Evolutionary conservation across 2,113 vertebrate genomes (phyloP), one percentile per base, ranked within the genome.

Genomic region (Crotalus tigris): DNA sequence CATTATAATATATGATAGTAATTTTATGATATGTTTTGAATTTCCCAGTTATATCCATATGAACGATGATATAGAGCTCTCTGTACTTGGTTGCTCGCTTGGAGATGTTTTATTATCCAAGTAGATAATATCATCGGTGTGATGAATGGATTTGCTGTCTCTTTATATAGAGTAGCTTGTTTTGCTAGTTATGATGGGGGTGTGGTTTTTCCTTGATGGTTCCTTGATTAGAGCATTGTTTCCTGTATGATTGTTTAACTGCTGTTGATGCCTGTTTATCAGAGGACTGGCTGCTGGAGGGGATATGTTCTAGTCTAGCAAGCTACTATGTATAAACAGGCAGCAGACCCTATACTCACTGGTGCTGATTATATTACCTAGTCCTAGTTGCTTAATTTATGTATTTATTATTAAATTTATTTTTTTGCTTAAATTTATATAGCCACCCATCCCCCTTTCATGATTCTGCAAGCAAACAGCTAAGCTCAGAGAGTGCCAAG

Each of bases 11-110:
- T 92, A 86, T 51, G 81, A 49, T 55, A 23, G n/a, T 21, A 26
- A 33, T 88, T 88, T 90, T 55, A 92, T 64, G 92, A 87, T 96
- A 89, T 87, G 87, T 89, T 92, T 89, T 91, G 94, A 69, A 89
- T 96, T 97, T 97, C 51, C 26, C 12, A 94, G 92, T 93, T 54
- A 64, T 95, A 81, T 89, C 44, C 85, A 44, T 81, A 94, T 92
- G 92, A 95, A 93, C 2, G 23, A 54, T 91, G 49, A 55, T 54
- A 0, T 39, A 19, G 33, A 44, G 33, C 33, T 44, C 33, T 81
- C 33, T 81, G 75, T 17, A 81, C 17, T 44, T 81, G 33, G 15
- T 39, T 81, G 75, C 17, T 81, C 39, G 3, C 75, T 81, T 81
- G 75, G 2, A 39, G 17, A 81, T 19, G 33, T 81, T 81, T 81